Evolutionary conservation across 2,888 invertebrate genomes (phyloP), one percentile per base, ranked within the genome.

Genomic region (Melanargia galathea): DNA sequence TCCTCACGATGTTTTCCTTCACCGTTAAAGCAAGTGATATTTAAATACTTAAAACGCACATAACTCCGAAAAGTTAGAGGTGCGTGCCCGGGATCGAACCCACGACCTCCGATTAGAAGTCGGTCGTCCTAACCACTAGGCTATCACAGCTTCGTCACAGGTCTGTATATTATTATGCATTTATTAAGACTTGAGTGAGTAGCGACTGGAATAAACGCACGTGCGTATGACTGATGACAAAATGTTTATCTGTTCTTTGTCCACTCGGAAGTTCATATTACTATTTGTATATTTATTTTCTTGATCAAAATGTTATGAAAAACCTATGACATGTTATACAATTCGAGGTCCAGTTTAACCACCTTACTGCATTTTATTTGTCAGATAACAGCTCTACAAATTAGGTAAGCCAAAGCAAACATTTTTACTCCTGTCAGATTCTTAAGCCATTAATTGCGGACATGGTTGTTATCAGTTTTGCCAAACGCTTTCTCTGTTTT

Each of bases 171-270:
- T 30, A 30, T 5, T 6, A 30, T 30, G 30, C 30, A 30, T 30
- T 6, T 30, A n/a, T 6, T 30, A n/a, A 16, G 0, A 52, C n/a
- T 22, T 22, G 10, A 26, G 24, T 55, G 7, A 35, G 35, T 33
- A 35, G 24, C 13, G n/a, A 40, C 40, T 73, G 75, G 75, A 71
- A 73, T 78, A 83, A 82, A 80, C 77, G 79, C 86, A 84, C 83
- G 83, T 86, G 85, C 78, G 75, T 79, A 75, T 77, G 76, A 83
- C 79, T 81, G 38, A 18, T 43, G 43, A 18, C 43, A 18, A 79
- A 80, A 78, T 75, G 69, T 76, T 84, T 83, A 73, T 78, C 73
- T 72, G 73, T 74, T 75, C 80, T 81, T 81, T 84, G 81, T 85
- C 78, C 78, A 73, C 71, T 54, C 54, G n/a, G 40, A 8, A 65